These are phyloP conservation scores for Drymodes brunneopygia DNA, from an alignment of 2,113 vertebrate species.

Conservation along the genomic window DNA sequence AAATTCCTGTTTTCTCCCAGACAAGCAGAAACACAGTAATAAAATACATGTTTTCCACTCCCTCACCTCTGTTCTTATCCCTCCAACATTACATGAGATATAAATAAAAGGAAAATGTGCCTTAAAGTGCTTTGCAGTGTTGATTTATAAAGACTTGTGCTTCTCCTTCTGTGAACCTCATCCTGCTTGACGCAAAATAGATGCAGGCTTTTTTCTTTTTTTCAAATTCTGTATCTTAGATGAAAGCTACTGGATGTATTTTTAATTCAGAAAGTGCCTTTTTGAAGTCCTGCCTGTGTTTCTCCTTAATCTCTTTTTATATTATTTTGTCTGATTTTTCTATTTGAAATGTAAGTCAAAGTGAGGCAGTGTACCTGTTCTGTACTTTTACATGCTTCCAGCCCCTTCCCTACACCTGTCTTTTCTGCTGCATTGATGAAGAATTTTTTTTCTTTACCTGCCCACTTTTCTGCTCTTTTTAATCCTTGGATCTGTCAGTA, in stretches of 20 bases:
- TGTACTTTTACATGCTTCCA: neutral
- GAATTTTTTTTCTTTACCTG: neutral
- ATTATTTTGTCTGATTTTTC: slow-evolving; percentile 16
- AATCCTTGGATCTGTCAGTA: neutral
- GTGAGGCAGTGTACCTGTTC: neutral
- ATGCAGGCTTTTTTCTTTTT: neutral
- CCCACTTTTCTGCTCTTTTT: neutral
- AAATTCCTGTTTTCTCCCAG: neutral
- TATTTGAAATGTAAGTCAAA: neutral
- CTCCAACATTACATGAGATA: neutral
- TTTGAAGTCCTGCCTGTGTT: neutral
- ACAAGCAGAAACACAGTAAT: neutral
- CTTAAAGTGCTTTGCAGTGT: neutral
- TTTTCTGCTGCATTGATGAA: neutral
- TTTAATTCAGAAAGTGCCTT: neutral
- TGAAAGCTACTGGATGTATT: neutral
- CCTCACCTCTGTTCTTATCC: neutral
- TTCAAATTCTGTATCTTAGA: neutral
- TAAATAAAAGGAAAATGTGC: neutral
- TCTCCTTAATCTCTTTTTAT: slow-evolving; percentile 14
- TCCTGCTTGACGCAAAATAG: neutral
- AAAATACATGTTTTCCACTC: neutral
- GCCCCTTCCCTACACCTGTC: neutral
- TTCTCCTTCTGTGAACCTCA: neutral
- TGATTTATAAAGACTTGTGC: neutral